Evolutionary conservation across 2,797 vertebrate species (phyloP), one percentile per base, ranked within the genome.

Genomic region (Pangasius djambal): DNA sequence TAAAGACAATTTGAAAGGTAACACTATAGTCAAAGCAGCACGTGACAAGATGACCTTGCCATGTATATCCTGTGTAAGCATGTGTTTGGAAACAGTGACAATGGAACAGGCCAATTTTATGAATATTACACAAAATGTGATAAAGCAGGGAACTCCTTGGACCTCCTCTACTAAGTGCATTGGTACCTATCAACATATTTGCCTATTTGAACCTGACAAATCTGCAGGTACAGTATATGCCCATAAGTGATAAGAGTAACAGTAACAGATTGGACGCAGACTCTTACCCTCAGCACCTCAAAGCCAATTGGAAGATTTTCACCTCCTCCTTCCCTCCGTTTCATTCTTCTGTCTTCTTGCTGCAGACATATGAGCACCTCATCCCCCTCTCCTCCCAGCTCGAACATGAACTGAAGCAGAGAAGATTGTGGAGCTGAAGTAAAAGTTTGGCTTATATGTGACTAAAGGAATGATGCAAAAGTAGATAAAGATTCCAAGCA

Each of bases 231-330:
- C 2, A 10, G 6, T 65, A 10, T 83, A 18, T 16, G 28, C 6
- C 61, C 1, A 31, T 48, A 48, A 83, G 6, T 22, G 16, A 84
- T 84, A 48, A 63, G 13, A n/a, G 25, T 57, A 25, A 34, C 34
- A 40, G 55, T 31, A 82, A 37, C 25, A 37, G 69, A 48, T 37
- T 10, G 3, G 34, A 34, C 2, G 31, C 15, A 74, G 40, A 2
- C 20, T 63, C 20, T 94, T 90, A 97, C 97, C 95, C 94, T 95
- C 59, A 97, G 93, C 72, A 97, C 95, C 91, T 97, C 97, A 67
- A 97, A 97, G 50, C 97, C 97, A 0, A 97, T 97, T 0, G 97
- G 96, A 78, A 97, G 93, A 89, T 97, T 97, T 59, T 96, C 95
- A 59, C 96, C 97, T 50, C 91, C 92, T 84, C 96, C 96, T 0